Base-by-base conservation (phyloP, 2,888 invertebrate genomes). In the Drosophila tripunctata region DNA sequence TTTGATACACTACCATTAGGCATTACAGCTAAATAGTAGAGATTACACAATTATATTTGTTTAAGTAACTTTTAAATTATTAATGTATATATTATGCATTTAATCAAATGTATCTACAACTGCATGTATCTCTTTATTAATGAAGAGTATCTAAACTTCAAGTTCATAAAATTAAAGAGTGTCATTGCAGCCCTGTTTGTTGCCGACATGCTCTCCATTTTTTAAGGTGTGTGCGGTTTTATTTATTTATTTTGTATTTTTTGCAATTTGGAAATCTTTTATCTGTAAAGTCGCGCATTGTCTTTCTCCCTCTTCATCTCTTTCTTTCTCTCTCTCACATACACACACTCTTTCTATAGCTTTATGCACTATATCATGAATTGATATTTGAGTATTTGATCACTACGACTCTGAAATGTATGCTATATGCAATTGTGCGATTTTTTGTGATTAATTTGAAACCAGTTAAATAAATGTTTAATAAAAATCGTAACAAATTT, bases 141-240 rank as follows among this genome's bases (percentile, higher is more conserved):
- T 3, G n/a, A 27, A 68, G 68, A 31, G 57, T 35, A 51, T 54
- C 0, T 0, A n/a, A 41, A 21, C 1, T 38, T 51, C 61, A 40
- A 4, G 7, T 41, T n/a, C 4, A 8, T 4, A 0, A 10, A n/a
- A n/a, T n/a, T n/a, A n/a, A n/a, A n/a, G n/a, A n/a, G n/a, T n/a
- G n/a, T n/a, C 6, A 27, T 27, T 7, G 12, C 3, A 35, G 41
- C 35, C 50, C 58, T 47, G 47, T 48, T n/a, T 61, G 24, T 50
- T 36, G 38, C 27, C 57, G 45, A 43, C 45, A 36, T 41, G 48
- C 24, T 55, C 35, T 43, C 31, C 54, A 54, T 41, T 55, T n/a
- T 76, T 75, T 67, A 67, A 74, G 73, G 73, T 67, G 73, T 75
- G 73, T 61, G 36, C 33, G 52, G 21, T 58, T 75, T 71, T 57